phyloP scores from a whole-genome alignment of 2,888 invertebrate genomes.

The Disparrhopalites patrizii region DNA sequence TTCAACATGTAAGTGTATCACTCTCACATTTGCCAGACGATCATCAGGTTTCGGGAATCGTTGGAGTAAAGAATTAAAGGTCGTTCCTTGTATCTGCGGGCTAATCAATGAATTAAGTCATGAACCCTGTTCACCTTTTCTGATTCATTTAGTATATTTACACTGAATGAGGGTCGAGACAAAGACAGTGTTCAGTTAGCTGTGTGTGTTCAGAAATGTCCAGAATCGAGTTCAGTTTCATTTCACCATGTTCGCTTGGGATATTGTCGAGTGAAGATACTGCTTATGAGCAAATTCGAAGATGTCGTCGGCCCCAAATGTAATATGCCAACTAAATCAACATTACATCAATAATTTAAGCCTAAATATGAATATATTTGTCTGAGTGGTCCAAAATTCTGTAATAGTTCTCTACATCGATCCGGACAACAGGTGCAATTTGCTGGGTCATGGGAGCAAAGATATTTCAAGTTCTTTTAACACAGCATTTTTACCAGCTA shows the following conservation, averaged over 20 bases:
- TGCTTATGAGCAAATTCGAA: neutral
- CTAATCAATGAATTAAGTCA: too few species aligned
- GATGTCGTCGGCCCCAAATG: neutral
- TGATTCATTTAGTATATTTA: neutral
- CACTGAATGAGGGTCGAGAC: neutral
- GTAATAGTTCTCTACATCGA: neutral
- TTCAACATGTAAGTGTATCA: neutral
- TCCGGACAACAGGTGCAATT: conserved; percentile 1
- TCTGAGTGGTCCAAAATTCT: neutral
- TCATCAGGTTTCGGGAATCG: too few species aligned
- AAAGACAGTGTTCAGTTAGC: neutral
- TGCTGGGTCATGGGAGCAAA: neutral
- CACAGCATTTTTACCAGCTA: neutral
- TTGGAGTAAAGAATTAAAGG: too few species aligned
- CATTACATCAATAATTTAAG: neutral
- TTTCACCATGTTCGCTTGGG: neutral
- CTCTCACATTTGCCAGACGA: neutral
- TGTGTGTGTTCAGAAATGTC: conserved; percentile 1
- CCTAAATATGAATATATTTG: neutral
- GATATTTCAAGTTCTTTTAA: conserved; percentile 1
- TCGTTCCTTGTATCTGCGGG: too few species aligned
- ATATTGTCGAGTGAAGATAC: neutral
- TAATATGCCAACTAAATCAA: neutral
- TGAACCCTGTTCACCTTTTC: neutral
- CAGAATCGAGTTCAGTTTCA: neutral